These are phyloP conservation scores for Phrynocephalus versicolor DNA, from an alignment of 2,113 vertebrate species.

Conservation along the genomic window DNA sequence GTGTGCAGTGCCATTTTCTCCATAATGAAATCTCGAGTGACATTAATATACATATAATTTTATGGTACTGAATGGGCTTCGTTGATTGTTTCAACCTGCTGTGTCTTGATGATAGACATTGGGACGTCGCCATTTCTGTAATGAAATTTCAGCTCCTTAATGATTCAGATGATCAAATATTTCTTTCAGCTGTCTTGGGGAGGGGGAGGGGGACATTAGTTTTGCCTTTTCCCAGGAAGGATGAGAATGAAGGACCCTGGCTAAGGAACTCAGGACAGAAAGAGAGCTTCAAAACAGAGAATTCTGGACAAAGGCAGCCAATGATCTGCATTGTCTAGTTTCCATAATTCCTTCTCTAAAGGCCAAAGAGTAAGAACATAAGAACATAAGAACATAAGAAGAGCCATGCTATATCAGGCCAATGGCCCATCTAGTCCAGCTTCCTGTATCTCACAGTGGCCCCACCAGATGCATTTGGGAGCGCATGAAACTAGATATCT, in stretches of 20 bases:
- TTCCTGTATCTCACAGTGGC: too few relatives aligned
- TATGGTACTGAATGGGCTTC: conserved; percentile 78
- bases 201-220: conserved; percentile 19
- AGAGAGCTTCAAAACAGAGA: not conserved
- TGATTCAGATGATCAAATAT: conserved; percentile 80
- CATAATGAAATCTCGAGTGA: conserved; percentile 84
- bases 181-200: conserved; percentile 71
- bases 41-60: conserved; percentile 86
- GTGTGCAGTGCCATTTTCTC: conserved; percentile 79
- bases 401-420: too few relatives aligned
- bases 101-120: conserved; percentile 85
- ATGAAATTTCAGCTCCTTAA: conserved; percentile 85
- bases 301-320: not conserved
- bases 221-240: conserved; percentile 50
- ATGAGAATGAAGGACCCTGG: not conserved
- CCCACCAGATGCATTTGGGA: too few relatives aligned
- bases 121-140: conserved; percentile 83
- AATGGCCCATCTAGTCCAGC: too few relatives aligned
- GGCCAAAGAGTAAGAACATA: too few relatives aligned
- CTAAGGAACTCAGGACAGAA: not conserved
- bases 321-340: not conserved
- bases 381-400: too few relatives aligned
- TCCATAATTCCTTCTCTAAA: not conserved
- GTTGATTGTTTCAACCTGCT: conserved; percentile 85
- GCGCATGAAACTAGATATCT: too few relatives aligned